Conservation (phyloP, 2,113 vertebrate genomes). For the Stigmatopora argus region DNA sequence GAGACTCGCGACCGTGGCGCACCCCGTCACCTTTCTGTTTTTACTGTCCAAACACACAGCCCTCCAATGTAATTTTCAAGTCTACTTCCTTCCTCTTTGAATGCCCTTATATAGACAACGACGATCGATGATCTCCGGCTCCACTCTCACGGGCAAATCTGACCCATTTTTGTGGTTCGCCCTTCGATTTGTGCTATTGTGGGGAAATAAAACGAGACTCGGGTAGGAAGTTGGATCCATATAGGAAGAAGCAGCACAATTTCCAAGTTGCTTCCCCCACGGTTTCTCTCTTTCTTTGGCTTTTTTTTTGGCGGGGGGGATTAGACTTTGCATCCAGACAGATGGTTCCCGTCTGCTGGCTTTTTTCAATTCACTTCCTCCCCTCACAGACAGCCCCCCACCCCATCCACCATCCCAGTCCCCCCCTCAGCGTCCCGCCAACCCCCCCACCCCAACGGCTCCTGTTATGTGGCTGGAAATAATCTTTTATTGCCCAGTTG, state of each 20-base stretch:
- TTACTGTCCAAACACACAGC: slow-evolving; percentile 8
- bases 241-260: slow-evolving; percentile 31
- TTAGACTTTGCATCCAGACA: slow-evolving; percentile 82
- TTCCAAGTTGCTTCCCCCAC: slow-evolving; percentile 30
- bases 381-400: slow-evolving; percentile 71
- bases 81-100: slow-evolving; percentile 50
- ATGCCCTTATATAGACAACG: slow-evolving; percentile 47
- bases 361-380: slow-evolving; percentile 91
- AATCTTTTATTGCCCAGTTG: slow-evolving; percentile 99
- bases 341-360: slow-evolving; percentile 95
- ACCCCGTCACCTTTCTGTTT: not conserved
- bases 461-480: slow-evolving; percentile 88
- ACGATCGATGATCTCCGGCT: slow-evolving; percentile 16
- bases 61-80: slow-evolving; percentile 44
- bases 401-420: slow-evolving; percentile 50
- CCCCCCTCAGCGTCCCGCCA: slow-evolving; percentile 50
- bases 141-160: not conserved
- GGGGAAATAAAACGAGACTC: not conserved
- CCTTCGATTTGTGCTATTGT: slow-evolving; percentile 40
- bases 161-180: slow-evolving; percentile 24
- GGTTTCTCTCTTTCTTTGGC: slow-evolving; percentile 35
- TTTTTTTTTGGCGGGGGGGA: slow-evolving; percentile 49
- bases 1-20: slow-evolving; percentile 42
- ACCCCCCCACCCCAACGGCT: slow-evolving; percentile 64
- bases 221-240: slow-evolving; percentile 1